Conservation (phyloP, 2,797 vertebrate genomes). For the Botia almorhae region DNA sequence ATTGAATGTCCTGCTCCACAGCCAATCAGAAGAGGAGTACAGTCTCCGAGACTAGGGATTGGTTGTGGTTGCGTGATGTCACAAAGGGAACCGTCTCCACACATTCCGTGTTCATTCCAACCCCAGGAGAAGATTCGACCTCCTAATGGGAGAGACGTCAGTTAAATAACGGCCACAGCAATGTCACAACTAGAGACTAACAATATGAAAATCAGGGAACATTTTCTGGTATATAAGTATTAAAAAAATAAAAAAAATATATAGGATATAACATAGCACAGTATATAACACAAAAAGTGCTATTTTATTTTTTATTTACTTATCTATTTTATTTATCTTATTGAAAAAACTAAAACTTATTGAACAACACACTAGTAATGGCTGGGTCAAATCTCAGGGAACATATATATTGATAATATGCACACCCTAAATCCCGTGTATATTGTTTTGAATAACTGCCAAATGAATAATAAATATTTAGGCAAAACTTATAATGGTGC, state of each 20-base stretch:
- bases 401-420: background rate
- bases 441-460: too few species aligned
- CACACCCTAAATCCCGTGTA: too few species aligned
- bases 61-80: constrained; percentile 76
- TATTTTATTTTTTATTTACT: too few species aligned
- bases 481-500: background rate
- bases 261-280: too few species aligned
- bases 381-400: background rate
- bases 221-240: background rate
- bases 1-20: constrained; percentile 94
- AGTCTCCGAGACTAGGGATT: constrained; percentile 67
- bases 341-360: too few species aligned
- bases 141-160: constrained; percentile 72
- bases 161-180: background rate
- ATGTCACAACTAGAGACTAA: background rate
- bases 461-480: too few species aligned
- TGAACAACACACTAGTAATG: background rate
- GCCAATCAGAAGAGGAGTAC: constrained; percentile 79
- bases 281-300: background rate
- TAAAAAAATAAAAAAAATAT: background rate
- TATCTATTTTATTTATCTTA: too few species aligned
- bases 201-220: constrained; percentile 17
- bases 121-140: constrained; percentile 88
- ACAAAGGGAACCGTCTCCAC: constrained; percentile 83
- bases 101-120: constrained; percentile 98